These are phyloP conservation scores for Phengaris arion DNA, from an alignment of 2,888 invertebrate species.

Conservation along the genomic window DNA sequence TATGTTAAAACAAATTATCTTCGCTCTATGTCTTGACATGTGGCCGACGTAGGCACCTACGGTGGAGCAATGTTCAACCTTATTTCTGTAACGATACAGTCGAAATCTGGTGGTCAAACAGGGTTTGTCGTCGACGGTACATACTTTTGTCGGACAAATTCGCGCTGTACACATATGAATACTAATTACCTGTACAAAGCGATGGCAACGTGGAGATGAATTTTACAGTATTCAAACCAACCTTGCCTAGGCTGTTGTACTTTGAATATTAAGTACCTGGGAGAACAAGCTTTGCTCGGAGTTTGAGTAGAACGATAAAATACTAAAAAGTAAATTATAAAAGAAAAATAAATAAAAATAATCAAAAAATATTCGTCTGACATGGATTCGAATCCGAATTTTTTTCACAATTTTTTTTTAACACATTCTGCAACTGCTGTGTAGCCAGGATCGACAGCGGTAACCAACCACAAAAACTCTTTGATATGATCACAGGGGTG, in stretches of 20 bases:
- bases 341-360: no score
- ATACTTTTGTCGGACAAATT: conserved; percentile 2
- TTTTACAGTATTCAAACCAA: not conserved
- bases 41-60: not conserved
- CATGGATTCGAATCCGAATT: no score
- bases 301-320: not conserved
- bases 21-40: not conserved
- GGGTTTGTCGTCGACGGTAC: not conserved
- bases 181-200: conserved; percentile 12
- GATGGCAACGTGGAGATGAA: not conserved
- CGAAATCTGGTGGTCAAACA: not conserved
- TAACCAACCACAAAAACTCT: no score
- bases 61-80: not conserved
- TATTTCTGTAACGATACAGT: not conserved
- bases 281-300: not conserved
- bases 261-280: not conserved
- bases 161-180: conserved; percentile 7
- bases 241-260: conserved; percentile 15
- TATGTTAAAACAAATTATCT: conserved; percentile 21
- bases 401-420: no score
- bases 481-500: no score
- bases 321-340: not conserved
- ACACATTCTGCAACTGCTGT: no score
- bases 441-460: no score
- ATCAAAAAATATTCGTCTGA: no score